These are phyloP conservation scores for Heteractis magnifica DNA, from an alignment of 92 coral and sea anemone species.

Conservation along the genomic window DNA sequence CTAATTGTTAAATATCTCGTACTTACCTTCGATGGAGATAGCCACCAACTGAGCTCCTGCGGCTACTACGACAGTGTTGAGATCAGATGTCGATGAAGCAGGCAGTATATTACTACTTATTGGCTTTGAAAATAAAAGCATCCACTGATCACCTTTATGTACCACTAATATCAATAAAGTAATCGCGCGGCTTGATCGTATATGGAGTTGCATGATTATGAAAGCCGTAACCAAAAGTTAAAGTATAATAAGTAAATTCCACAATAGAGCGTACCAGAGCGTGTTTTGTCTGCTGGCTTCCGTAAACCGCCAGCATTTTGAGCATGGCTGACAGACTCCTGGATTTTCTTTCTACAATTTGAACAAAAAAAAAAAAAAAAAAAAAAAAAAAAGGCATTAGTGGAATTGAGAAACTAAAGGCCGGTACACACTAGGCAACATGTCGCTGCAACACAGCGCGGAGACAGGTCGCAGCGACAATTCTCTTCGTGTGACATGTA, in stretches of 20 bases:
- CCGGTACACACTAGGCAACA: too few relatives aligned
- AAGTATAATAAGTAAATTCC: background rate
- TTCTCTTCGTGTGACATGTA: too few relatives aligned
- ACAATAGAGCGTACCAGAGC: background rate
- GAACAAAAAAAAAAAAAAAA: background rate
- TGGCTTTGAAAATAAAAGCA: background rate
- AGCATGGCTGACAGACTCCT: background rate
- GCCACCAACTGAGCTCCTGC: slow-evolving; percentile 10
- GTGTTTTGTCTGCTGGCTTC: background rate
- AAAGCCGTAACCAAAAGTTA: too few relatives aligned
- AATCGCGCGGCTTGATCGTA: too few relatives aligned
- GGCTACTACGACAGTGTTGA: slow-evolving; percentile 14
- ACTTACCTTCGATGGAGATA: slow-evolving; percentile 25
- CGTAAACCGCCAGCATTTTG: background rate
- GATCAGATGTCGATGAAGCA: slow-evolving; percentile 23
- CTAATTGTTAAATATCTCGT: too few relatives aligned
- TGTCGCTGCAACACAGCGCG: too few relatives aligned
- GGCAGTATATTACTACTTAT: slow-evolving; percentile 21
- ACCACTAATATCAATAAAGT: too few relatives aligned
- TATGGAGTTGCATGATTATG: too few relatives aligned
- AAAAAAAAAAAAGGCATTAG: too few relatives aligned
- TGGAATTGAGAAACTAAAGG: too few relatives aligned
- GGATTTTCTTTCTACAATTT: background rate
- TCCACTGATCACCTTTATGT: background rate
- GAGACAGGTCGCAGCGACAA: too few relatives aligned